A percentile compares a stretch with the other conserved stretches of the same genome.
Evolutionary conservation across 2,888 invertebrate genomes (phyloP).

Genomic region (Parasteatoda lunata): DNA sequence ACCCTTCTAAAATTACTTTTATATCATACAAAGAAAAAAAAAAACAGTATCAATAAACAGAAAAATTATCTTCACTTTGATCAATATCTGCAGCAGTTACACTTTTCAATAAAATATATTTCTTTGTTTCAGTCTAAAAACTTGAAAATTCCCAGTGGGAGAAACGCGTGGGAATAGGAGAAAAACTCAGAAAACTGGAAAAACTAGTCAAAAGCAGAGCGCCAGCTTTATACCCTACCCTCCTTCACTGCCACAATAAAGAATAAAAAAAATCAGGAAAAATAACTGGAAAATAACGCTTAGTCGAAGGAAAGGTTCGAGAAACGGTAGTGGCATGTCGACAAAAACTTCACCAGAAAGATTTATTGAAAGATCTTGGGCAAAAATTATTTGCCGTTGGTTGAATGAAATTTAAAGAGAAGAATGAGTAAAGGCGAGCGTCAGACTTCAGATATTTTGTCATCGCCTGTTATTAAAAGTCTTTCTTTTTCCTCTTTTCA

Average conservation of each 20-base stretch:
- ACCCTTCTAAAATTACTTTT: too few relatives aligned
- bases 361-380: constrained; percentile 37
- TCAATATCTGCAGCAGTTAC: too few relatives aligned
- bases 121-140: too few relatives aligned
- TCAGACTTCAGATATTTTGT: constrained; percentile 32
- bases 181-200: background rate
- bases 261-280: background rate
- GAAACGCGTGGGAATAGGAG: background rate
- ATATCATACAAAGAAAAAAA: too few relatives aligned
- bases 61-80: too few relatives aligned
- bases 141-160: too few relatives aligned
- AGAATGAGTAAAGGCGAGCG: background rate
- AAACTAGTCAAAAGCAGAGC: constrained; percentile 1
- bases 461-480: constrained; percentile 46
- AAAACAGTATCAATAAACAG: too few relatives aligned
- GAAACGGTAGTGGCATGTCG: constrained; percentile 15
- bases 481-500: background rate
- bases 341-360: constrained; percentile 32
- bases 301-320: constrained; percentile 8
- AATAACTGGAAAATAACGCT: constrained; percentile 35
- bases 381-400: constrained; percentile 40
- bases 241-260: background rate
- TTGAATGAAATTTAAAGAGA: constrained; percentile 31
- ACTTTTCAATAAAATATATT: too few relatives aligned
- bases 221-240: background rate